A percentile compares a stretch with the other conserved stretches of the same genome.
Conservation (phyloP, 2,113 vertebrate genomes). For the Nannospalax galili region DNA sequence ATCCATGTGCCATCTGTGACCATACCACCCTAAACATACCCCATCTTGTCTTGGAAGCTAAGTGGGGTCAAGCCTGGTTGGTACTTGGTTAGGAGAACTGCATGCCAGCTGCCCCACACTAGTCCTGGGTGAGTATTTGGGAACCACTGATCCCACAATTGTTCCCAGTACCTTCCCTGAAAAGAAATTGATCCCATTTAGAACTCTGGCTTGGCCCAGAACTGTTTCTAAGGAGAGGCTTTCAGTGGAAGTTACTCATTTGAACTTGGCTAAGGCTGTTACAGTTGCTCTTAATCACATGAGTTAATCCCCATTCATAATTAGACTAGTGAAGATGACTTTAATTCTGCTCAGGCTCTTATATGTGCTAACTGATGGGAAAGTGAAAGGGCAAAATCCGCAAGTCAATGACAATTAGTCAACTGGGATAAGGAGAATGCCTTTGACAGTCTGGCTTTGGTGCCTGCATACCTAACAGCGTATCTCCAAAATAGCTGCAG, state of each 20-base stretch:
- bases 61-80: neutral
- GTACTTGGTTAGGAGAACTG: neutral
- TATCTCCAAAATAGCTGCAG: conserved; percentile 50
- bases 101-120: neutral
- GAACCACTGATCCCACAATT: neutral
- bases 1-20: neutral
- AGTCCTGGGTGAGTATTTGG: neutral
- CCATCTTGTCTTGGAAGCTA: neutral
- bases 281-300: conserved; percentile 29
- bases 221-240: conserved; percentile 12
- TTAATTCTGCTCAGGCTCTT: neutral
- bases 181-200: conserved; percentile 20
- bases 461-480: neutral
- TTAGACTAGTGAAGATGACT: conserved; percentile 28
- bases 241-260: conserved; percentile 57
- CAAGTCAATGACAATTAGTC: neutral
- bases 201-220: neutral
- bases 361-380: neutral
- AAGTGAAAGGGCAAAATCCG: conserved; percentile 27
- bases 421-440: neutral
- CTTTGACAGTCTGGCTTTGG: conserved; percentile 24
- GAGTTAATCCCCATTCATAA: conserved; percentile 34
- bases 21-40: neutral
- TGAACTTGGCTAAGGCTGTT: conserved; percentile 36
- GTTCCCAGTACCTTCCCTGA: conserved; percentile 1